These are phyloP conservation scores for Conops quadrifasciatus DNA, from an alignment of 2,888 invertebrate genomes.

Conservation along the genomic window DNA sequence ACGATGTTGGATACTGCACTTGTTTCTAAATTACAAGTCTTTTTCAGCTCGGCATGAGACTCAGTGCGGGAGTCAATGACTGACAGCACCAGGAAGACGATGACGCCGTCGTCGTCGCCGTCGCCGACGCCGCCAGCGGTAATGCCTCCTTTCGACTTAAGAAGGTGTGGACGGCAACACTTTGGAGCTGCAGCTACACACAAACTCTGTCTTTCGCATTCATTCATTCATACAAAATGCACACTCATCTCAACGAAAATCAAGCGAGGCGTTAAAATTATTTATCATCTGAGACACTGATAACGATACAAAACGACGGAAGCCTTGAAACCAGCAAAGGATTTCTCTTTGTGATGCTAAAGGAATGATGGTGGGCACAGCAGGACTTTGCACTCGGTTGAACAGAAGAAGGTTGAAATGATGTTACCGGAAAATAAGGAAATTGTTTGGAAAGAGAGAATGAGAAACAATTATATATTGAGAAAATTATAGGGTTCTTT, in stretches of 20 bases:
- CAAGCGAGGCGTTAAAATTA: constrained; percentile 22
- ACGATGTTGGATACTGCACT: constrained; percentile 9
- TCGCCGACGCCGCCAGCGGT: too few relatives aligned
- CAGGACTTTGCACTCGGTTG: constrained; percentile 22
- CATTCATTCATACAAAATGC: constrained; percentile 2
- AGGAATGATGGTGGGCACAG: constrained; percentile 2
- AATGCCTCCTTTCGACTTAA: too few relatives aligned
- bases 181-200: not conserved
- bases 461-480: not conserved
- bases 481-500: too few relatives aligned
- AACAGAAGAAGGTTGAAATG: not conserved
- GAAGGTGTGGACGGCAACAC: constrained; percentile 18
- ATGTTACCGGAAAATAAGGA: not conserved
- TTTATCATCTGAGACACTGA: constrained; percentile 26
- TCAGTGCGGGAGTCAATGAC: constrained; percentile 8
- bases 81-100: not conserved
- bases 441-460: not conserved
- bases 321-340: not conserved
- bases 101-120: not conserved
- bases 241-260: constrained; percentile 10
- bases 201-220: not conserved
- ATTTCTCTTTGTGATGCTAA: too few relatives aligned
- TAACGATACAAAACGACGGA: constrained; percentile 10
- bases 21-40: constrained; percentile 3
- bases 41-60: constrained; percentile 11